A percentile compares a stretch with the other conserved stretches of the same genome.
These are phyloP conservation scores for Chelonus formosanus DNA, from an alignment of 2,888 invertebrate species.

Conservation along the genomic window DNA sequence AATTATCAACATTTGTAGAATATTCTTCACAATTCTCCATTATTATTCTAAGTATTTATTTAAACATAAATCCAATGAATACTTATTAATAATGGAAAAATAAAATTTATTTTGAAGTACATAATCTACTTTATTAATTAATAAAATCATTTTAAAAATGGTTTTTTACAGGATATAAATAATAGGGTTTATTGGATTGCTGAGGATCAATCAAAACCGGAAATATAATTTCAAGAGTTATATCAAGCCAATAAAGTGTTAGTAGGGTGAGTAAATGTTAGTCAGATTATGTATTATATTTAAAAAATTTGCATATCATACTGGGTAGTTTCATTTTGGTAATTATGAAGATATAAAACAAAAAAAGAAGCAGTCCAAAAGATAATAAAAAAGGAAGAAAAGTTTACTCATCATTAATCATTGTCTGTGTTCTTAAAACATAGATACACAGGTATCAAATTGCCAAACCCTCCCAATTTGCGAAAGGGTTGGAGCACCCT, in stretches of 20 bases:
- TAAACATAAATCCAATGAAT: too few species aligned
- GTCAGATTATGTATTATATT: constrained; percentile 48
- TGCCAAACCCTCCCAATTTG: constrained; percentile 58
- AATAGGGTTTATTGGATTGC: too few species aligned
- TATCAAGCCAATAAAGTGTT: constrained; percentile 14
- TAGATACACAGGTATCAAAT: constrained; percentile 52
- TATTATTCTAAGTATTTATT: too few species aligned
- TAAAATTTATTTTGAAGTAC: too few species aligned
- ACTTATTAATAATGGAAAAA: too few species aligned
- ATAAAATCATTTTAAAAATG: too few species aligned
- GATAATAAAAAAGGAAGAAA: neutral
- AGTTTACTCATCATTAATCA: constrained; percentile 39
- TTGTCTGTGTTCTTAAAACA: constrained; percentile 30
- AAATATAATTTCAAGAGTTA: constrained; percentile 4
- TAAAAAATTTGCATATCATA: constrained; percentile 63
- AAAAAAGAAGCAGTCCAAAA: constrained; percentile 28
- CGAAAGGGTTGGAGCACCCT: constrained; percentile 42
- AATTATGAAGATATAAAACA: constrained; percentile 22
- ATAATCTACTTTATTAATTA: too few species aligned
- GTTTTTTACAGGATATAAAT: too few species aligned
- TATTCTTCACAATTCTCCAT: too few species aligned
- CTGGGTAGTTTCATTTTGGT: constrained; percentile 57
- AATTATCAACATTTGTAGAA: too few species aligned
- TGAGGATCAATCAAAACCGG: neutral
- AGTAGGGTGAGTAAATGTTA: constrained; percentile 23